Percentiles rank a stretch among this genome's conserved stretches.
Evolutionary conservation across 2,797 vertebrate genomes (phyloP).

Genomic region (Neosalanx taihuensis): DNA sequence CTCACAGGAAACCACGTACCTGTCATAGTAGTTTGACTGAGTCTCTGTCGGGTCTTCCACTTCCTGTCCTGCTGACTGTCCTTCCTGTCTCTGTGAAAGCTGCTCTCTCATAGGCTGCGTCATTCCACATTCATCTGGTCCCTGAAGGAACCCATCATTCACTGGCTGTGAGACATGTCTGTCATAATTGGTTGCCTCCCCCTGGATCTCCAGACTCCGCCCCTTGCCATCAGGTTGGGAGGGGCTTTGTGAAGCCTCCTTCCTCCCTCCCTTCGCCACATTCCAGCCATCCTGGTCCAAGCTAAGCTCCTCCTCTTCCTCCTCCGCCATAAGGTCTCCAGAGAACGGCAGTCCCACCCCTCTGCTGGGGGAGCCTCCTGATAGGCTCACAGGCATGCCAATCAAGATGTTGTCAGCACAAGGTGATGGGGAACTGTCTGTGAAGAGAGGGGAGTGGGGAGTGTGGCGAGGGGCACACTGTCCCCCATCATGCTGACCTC

Average conservation of each 20-base stretch:
- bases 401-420: constrained; percentile 60
- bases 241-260: neutral
- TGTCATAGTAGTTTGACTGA: constrained; percentile 37
- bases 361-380: constrained; percentile 38
- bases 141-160: constrained; percentile 24
- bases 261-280: neutral
- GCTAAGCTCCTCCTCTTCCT: constrained; percentile 8
- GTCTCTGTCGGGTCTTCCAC: constrained; percentile 19
- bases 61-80: constrained; percentile 40
- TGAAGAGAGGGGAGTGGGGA: constrained; percentile 55
- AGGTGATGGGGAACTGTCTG: constrained; percentile 57
- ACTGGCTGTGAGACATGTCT: constrained; percentile 34
- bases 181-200: constrained; percentile 34
- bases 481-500: constrained; percentile 66
- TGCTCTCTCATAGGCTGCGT: constrained; percentile 23
- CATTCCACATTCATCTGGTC: constrained; percentile 28
- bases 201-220: constrained; percentile 50
- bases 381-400: constrained; percentile 60
- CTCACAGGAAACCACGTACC: constrained; percentile 46
- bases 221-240: constrained; percentile 33
- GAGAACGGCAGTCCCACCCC: constrained; percentile 65
- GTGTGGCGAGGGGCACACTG: constrained; percentile 29
- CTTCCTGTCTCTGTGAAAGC: constrained; percentile 20
- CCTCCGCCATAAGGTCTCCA: constrained; percentile 64
- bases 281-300: neutral